A percentile compares a stretch with the other conserved stretches of the same genome.
Conservation (phyloP, 2,113 vertebrate genomes). For the Otocyon megalotis region DNA sequence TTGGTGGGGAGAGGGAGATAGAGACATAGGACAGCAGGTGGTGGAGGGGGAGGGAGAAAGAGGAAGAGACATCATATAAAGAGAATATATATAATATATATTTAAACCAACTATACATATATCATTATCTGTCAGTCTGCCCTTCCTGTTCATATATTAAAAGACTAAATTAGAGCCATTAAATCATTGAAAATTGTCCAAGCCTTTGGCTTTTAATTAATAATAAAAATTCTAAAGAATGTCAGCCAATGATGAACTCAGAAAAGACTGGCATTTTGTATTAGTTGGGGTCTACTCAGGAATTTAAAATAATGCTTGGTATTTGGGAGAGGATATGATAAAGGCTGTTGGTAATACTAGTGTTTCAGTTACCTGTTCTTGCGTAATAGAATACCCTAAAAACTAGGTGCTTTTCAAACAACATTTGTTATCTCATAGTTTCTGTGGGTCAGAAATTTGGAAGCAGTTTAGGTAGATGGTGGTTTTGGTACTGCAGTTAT, state of each 20-base stretch:
- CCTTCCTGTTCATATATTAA: not conserved
- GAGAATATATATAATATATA: not conserved
- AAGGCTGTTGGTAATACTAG: not conserved
- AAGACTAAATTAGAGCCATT: not conserved
- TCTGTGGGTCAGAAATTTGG: not conserved
- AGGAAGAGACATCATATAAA: not conserved
- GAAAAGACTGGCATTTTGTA: not conserved
- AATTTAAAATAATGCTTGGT: constrained; percentile 13
- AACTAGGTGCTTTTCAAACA: constrained; percentile 4
- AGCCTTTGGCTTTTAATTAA: not conserved
- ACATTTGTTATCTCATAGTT: not conserved
- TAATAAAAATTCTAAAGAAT: constrained; percentile 1
- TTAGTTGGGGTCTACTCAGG: not conserved
- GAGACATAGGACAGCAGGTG: not conserved
- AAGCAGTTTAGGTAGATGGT: not conserved
- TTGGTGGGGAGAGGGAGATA: not conserved
- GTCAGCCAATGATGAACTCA: not conserved
- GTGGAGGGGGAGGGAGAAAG: not conserved
- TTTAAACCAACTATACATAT: not conserved
- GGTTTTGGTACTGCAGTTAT: not conserved
- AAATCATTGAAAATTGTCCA: not conserved
- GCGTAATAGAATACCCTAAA: not conserved
- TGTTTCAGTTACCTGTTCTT: constrained; percentile 16
- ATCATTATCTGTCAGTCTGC: not conserved
- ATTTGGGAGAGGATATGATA: constrained; percentile 35